Evolutionary conservation across 2,888 invertebrate genomes (phyloP).

Genomic region (Lycaena phlaeas): DNA sequence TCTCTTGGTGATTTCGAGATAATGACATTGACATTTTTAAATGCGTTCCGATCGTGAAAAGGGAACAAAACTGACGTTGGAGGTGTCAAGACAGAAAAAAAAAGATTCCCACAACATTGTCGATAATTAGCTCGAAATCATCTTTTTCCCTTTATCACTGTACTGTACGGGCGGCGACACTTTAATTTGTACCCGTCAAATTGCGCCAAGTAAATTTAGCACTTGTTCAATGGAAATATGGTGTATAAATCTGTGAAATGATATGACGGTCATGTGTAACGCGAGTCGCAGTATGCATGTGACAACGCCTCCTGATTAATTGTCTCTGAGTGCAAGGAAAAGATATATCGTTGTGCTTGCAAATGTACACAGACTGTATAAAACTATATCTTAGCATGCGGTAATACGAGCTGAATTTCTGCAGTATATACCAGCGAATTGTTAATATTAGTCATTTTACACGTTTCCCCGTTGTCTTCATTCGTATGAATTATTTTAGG

Average conservation of each 20-base stretch:
- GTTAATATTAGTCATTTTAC: conserved; percentile 58
- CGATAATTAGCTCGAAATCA: conserved; percentile 67
- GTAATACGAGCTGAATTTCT: conserved; percentile 16
- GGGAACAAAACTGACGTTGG: conserved; percentile 44
- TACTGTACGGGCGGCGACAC: conserved; percentile 32
- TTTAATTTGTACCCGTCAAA: conserved; percentile 20
- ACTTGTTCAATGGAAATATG: conserved; percentile 19
- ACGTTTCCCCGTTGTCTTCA: conserved; percentile 46
- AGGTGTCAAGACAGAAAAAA: conserved; percentile 63
- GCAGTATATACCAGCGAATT: conserved; percentile 24
- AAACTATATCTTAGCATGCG: conserved; percentile 13
- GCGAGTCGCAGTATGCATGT: conserved; percentile 32
- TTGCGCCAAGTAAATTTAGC: conserved; percentile 16
- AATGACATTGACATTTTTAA: conserved; percentile 20
- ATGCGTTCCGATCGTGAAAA: conserved; percentile 27
- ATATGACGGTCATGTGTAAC: conserved; percentile 25
- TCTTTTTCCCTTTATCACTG: conserved; percentile 62
- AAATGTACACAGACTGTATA: conserved; percentile 15
- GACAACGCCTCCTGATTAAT: conserved; percentile 68
- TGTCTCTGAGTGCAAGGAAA: conserved; percentile 54
- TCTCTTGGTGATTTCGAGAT: conserved; percentile 16
- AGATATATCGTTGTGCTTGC: conserved; percentile 49
- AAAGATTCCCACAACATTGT: conserved; percentile 37
- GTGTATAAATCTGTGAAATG: conserved; percentile 21
- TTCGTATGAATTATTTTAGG: conserved; percentile 29